Conservation (phyloP, 2,797 vertebrate species). For the Saxicola maurus region DNA sequence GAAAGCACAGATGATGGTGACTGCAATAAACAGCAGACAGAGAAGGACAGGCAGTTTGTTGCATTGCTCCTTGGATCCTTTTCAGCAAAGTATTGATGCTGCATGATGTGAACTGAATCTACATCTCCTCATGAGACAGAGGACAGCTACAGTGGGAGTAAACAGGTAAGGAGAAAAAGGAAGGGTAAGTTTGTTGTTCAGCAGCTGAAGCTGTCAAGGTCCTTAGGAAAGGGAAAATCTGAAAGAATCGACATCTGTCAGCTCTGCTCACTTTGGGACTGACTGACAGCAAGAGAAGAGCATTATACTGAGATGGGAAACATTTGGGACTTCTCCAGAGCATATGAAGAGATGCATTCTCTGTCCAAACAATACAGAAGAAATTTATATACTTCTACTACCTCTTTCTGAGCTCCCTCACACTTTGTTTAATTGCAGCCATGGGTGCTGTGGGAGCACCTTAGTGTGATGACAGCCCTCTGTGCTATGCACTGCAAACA, state of each 20-base stretch:
- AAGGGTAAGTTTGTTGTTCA: background rate
- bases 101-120: background rate
- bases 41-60: background rate
- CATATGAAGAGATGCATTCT: background rate
- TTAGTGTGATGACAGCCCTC: background rate
- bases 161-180: background rate
- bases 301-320: background rate
- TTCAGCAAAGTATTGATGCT: background rate
- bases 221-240: background rate
- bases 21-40: background rate
- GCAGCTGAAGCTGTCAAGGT: slow-evolving; percentile 6
- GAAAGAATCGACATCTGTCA: background rate
- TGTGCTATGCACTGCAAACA: background rate
- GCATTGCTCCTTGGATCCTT: background rate
- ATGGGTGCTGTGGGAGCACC: background rate
- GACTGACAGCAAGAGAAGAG: slow-evolving; percentile 8
- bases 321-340: background rate
- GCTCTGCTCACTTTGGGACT: slow-evolving; percentile 19
- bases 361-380: background rate
- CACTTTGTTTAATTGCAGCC: background rate
- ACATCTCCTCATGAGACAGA: background rate
- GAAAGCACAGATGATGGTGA: background rate
- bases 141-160: background rate
- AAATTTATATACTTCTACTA: background rate
- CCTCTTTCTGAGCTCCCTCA: background rate